phyloP scores from a whole-genome alignment of 2,797 vertebrate species.

The Protonibea diacanthus region DNA sequence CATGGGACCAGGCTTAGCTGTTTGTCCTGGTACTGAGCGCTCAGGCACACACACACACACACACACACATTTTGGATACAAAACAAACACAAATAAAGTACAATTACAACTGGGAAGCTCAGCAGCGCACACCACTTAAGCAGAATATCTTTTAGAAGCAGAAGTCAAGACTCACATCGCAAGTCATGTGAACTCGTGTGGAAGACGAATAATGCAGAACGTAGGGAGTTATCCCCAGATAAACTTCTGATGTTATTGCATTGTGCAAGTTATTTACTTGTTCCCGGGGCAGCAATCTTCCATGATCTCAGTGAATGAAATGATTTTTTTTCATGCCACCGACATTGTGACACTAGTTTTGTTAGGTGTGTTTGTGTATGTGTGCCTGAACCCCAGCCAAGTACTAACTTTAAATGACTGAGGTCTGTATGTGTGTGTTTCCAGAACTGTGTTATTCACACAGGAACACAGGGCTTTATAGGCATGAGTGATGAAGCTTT shows the following conservation, averaged over 20 bases:
- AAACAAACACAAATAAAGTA: constrained; percentile 30
- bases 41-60: constrained; percentile 19
- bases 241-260: constrained; percentile 40
- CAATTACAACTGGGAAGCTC: constrained; percentile 22
- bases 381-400: constrained; percentile 21
- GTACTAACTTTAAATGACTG: not conserved
- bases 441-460: constrained; percentile 29
- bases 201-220: constrained; percentile 54
- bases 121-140: constrained; percentile 16
- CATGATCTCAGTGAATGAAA: constrained; percentile 36
- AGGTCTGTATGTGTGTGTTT: constrained; percentile 11
- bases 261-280: constrained; percentile 23
- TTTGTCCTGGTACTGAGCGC: constrained; percentile 36
- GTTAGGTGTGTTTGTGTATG: not conserved
- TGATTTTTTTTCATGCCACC: constrained; percentile 58
- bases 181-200: constrained; percentile 66
- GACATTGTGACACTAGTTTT: not conserved
- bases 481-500: constrained; percentile 47
- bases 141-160: constrained; percentile 45
- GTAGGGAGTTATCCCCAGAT: constrained; percentile 44
- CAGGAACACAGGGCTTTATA: constrained; percentile 39
- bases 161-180: constrained; percentile 38
- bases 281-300: constrained; percentile 41
- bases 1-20: constrained; percentile 29
- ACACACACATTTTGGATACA: constrained; percentile 23